A percentile compares a stretch with the other conserved stretches of the same genome.
phyloP scores from a whole-genome alignment of 2,797 vertebrate species.

The Esox masquinongy region DNA sequence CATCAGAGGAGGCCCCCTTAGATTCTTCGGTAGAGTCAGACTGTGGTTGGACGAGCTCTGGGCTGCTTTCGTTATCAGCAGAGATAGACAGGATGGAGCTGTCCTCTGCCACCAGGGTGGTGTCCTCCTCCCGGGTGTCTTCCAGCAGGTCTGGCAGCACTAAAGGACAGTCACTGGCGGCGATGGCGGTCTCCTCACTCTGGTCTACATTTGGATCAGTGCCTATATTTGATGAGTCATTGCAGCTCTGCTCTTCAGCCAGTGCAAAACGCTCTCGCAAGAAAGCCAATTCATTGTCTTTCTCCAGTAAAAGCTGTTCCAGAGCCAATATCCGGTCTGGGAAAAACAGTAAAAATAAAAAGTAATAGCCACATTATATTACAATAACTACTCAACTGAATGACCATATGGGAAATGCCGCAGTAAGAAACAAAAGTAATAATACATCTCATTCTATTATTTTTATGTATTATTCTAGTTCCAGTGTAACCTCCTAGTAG shows the following conservation, averaged over 20 bases:
- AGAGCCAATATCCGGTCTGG: slow-evolving; percentile 53
- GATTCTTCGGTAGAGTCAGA: slow-evolving; percentile 75
- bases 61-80: slow-evolving; percentile 68
- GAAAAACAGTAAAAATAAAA: slow-evolving; percentile 19
- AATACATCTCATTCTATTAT: neutral
- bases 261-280: slow-evolving; percentile 58
- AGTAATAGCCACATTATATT: neutral
- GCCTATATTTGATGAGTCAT: slow-evolving; percentile 33
- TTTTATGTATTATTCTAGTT: neutral
- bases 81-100: slow-evolving; percentile 66
- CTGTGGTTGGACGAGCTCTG: slow-evolving; percentile 71
- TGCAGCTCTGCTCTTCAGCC: slow-evolving; percentile 34
- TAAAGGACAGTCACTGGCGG: slow-evolving; percentile 33
- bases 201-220: slow-evolving; percentile 34
- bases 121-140: slow-evolving; percentile 69
- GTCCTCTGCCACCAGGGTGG: slow-evolving; percentile 70
- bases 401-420: neutral
- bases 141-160: slow-evolving; percentile 52
- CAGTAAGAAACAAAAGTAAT: neutral
- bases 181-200: slow-evolving; percentile 10
- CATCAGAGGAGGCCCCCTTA: slow-evolving; percentile 77
- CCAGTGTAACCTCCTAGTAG: neutral
- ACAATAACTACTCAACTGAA: neutral
- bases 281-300: slow-evolving; percentile 64
- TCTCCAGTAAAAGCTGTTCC: slow-evolving; percentile 69